Evolutionary conservation across 35 echinoderm and acorn worm species (phyloP).

Genomic region (Hemicentrotus pulcherrimus): DNA sequence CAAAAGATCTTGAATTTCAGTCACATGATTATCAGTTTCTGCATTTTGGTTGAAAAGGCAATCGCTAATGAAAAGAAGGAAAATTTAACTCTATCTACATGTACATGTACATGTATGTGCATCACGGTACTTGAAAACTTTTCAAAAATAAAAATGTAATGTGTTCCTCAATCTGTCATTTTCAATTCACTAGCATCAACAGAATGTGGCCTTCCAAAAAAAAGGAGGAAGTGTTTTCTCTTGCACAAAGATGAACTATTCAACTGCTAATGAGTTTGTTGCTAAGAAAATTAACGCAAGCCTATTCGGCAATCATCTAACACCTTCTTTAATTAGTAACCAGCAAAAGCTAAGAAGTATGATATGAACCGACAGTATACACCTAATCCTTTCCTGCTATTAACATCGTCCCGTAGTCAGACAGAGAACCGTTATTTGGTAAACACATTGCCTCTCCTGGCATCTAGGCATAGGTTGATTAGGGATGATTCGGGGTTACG

Average conservation of each 20-base stretch:
- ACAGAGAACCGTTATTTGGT: background rate
- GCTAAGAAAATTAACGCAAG: background rate
- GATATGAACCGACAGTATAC: background rate
- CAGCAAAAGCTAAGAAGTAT: background rate
- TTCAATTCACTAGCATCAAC: too few species aligned
- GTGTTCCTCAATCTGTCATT: too few species aligned
- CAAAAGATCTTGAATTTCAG: too few species aligned
- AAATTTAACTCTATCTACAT: too few species aligned
- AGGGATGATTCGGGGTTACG: background rate
- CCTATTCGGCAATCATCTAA: background rate
- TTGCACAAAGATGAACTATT: background rate
- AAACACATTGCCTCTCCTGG: background rate
- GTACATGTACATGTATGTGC: too few species aligned
- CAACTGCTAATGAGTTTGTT: background rate
- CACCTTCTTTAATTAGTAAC: slow-evolving; percentile 11
- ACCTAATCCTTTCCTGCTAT: background rate
- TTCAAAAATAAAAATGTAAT: too few species aligned
- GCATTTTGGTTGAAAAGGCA: too few species aligned
- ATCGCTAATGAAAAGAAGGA: too few species aligned
- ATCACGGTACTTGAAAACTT: too few species aligned
- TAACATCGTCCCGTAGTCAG: background rate
- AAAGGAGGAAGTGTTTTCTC: background rate
- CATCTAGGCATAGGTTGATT: background rate
- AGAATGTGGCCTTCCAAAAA: too few species aligned
- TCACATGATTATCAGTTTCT: too few species aligned